Base-by-base conservation (phyloP, 2,113 vertebrate species). In the Plotosus lineatus region DNA sequence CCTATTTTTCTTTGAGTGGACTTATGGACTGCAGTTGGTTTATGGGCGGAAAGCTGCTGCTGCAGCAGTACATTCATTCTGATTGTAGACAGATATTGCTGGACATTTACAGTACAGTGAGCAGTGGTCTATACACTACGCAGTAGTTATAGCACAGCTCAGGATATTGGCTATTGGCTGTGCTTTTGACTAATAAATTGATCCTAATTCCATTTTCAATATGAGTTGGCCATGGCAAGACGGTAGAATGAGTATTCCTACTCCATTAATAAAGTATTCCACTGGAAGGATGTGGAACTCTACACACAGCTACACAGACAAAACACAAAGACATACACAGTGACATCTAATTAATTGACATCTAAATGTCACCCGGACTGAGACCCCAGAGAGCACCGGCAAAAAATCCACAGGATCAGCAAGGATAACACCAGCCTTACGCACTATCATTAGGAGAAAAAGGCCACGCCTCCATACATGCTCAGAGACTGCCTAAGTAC, bases 311-410 rank as follows among this genome's bases (percentile, higher is more conserved):
- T 46, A 78, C 77, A 88, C 86, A 85, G 77, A 81, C 81, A 63
- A n/a, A 36, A 81, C 42, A 63, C 51, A 66, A n/a, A 28, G 51
- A 68, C 44, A 72, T 50, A 10, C 15, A 55, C 23, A 51, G 31
- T 60, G 42, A 77, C 69, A 80, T 82, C 90, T 91, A 90, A 93
- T 91, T 90, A 92, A 83, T 74, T 61, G 82, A 42, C 85, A 87
- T 86, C 84, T 90, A 92, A 92, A 91, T 93, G 91, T 90, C 89
- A 92, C 86, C 87, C 84, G 84, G 87, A 84, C 82, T 86, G 81
- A 83, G 78, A 77, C 83, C 89, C 89, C 63, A 86, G 75, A 86
- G 88, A 76, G 87, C 83, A 80, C 78, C 68, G 48, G 83, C 61
- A 88, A 71, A 84, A 88, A 77, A 84, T 86, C 84, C 23, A 33